A percentile compares a stretch with the other conserved stretches of the same genome.
phyloP scores from a whole-genome alignment of 2,888 invertebrate genomes.

The Malacosoma neustria region DNA sequence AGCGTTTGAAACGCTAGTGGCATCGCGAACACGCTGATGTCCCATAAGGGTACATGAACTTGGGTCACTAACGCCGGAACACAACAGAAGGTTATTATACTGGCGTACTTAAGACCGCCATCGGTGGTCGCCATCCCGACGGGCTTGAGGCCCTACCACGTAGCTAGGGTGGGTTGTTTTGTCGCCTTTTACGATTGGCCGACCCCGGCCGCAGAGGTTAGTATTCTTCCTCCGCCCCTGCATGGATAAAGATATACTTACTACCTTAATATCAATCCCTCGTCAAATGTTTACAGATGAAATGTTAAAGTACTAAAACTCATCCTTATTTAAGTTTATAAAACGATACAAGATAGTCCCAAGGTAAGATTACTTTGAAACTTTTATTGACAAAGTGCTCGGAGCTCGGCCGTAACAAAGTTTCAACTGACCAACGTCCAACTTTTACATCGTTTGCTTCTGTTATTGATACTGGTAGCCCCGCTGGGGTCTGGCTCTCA shows the following conservation, averaged over 20 bases:
- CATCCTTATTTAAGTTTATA: slow-evolving; percentile 32
- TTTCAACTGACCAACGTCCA: slow-evolving; percentile 47
- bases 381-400: slow-evolving; percentile 58
- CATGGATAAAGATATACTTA: background rate
- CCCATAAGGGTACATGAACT: too few species aligned
- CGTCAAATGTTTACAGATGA: slow-evolving; percentile 14
- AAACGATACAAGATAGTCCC: slow-evolving; percentile 44
- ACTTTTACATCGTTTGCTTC: slow-evolving; percentile 42
- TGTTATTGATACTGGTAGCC: slow-evolving; percentile 52
- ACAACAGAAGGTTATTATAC: too few species aligned
- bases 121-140: too few species aligned
- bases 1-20: too few species aligned
- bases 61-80: too few species aligned
- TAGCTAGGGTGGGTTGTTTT: too few species aligned
- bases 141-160: too few species aligned
- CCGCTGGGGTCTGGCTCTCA: slow-evolving; percentile 27
- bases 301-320: slow-evolving; percentile 37
- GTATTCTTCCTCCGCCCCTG: too few species aligned
- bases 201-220: too few species aligned
- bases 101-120: too few species aligned
- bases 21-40: too few species aligned
- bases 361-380: slow-evolving; percentile 52
- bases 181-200: too few species aligned
- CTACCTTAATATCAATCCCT: slow-evolving; percentile 16
- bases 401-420: slow-evolving; percentile 40